A percentile compares a stretch with the other conserved stretches of the same genome.
These are phyloP conservation scores for Gallinago paraguaiae DNA, from an alignment of 2,113 vertebrate species.

Conservation along the genomic window DNA sequence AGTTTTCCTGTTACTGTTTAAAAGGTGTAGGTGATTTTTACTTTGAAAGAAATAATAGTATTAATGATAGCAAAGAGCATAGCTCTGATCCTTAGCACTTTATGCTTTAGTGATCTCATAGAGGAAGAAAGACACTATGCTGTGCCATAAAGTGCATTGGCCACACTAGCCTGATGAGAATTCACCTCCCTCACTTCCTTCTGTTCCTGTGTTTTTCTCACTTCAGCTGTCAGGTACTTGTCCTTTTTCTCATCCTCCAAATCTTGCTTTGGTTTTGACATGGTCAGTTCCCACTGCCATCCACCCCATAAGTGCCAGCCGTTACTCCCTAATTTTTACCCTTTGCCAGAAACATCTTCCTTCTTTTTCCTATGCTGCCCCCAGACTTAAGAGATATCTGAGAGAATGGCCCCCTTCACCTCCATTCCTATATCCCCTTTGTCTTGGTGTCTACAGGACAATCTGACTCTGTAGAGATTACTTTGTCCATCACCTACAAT, in stretches of 20 bases:
- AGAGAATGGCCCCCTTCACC: not conserved
- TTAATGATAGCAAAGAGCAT: not conserved
- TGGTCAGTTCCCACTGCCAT: not conserved
- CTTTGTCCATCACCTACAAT: not conserved
- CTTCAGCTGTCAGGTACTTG: not conserved
- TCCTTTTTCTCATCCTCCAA: not conserved
- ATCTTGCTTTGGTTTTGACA: not conserved
- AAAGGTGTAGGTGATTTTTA: not conserved
- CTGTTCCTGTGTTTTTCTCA: not conserved
- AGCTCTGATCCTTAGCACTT: not conserved
- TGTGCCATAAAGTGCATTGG: not conserved
- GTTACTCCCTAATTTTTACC: not conserved
- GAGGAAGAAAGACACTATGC: not conserved
- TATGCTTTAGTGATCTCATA: not conserved
- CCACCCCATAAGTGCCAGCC: not conserved
- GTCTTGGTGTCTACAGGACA: not conserved
- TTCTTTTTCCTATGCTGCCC: not conserved
- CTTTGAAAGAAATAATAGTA: not conserved
- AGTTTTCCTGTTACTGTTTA: not conserved
- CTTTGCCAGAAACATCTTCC: not conserved
- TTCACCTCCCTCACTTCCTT: not conserved
- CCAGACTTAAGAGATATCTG: not conserved
- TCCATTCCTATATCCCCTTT: not conserved
- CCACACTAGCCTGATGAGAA: not conserved
- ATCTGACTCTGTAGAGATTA: not conserved